Percentiles rank a stretch among this genome's conserved stretches.
phyloP scores from a whole-genome alignment of 1,140 invertebrate species.

The Zaprionus camerounensis region DNA sequence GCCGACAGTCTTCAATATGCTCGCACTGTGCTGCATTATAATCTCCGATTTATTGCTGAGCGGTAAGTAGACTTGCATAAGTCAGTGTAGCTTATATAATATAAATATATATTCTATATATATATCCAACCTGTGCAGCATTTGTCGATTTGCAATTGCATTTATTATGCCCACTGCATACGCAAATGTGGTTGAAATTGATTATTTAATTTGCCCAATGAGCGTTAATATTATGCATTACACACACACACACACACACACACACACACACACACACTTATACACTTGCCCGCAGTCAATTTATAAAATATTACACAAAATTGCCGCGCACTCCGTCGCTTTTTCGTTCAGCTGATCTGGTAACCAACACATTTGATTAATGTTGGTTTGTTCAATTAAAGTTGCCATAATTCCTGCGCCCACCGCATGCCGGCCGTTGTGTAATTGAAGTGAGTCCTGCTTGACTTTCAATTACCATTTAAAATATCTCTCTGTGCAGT shows the following conservation, averaged over 20 bases:
- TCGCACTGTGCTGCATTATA: slow-evolving; percentile 78
- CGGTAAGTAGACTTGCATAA: slow-evolving; percentile 71
- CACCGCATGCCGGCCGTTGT: slow-evolving; percentile 43
- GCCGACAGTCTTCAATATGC: slow-evolving; percentile 72
- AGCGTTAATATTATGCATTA: slow-evolving; percentile 67
- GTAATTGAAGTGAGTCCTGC: slow-evolving; percentile 11
- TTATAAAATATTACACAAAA: slow-evolving; percentile 61
- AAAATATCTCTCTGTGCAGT: not conserved
- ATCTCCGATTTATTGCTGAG: slow-evolving; percentile 80
- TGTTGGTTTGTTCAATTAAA: slow-evolving; percentile 76
- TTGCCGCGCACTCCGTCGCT: slow-evolving; percentile 23
- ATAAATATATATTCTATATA: slow-evolving; percentile 3
- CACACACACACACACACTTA: not conserved
- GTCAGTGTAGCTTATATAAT: slow-evolving; percentile 18
- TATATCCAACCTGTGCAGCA: not conserved
- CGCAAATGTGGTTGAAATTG: slow-evolving; percentile 72
- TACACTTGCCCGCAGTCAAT: slow-evolving; percentile 48
- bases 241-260: not conserved
- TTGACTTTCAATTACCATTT: not conserved
- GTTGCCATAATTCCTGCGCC: slow-evolving; percentile 65
- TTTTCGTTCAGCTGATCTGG: slow-evolving; percentile 4
- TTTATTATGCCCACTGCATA: slow-evolving; percentile 73
- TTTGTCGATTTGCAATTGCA: slow-evolving; percentile 27
- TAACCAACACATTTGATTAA: slow-evolving; percentile 60
- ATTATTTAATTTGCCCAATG: slow-evolving; percentile 75